Conservation (phyloP, 2,797 vertebrate species). For the Mionectes olivaceus region DNA sequence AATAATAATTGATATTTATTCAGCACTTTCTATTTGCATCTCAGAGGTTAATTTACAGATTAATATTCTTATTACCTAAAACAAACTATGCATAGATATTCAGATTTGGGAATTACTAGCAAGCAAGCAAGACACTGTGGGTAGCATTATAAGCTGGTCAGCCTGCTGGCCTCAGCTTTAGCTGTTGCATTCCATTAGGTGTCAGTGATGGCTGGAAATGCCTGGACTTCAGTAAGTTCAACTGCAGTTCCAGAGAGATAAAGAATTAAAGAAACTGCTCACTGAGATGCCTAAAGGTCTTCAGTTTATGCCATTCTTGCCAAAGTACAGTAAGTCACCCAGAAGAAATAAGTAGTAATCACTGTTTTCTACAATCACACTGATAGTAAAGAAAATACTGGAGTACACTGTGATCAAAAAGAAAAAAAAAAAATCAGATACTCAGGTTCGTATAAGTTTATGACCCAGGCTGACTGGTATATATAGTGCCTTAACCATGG, state of each 20-base stretch:
- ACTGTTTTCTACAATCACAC: not conserved
- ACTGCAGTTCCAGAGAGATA: not conserved
- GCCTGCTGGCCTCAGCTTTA: not conserved
- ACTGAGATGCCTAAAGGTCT: not conserved
- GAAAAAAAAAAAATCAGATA: not conserved
- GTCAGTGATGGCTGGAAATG: not conserved
- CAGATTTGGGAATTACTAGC: not conserved
- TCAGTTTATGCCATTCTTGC: not conserved
- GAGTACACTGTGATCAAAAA: not conserved
- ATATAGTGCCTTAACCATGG: not conserved
- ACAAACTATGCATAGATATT: slow-evolving; percentile 9
- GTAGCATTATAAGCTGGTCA: not conserved
- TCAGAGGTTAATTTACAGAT: slow-evolving; percentile 26
- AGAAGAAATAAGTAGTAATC: not conserved
- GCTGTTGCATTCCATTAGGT: not conserved
- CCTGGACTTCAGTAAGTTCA: not conserved
- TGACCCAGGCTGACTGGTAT: not conserved
- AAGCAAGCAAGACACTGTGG: not conserved
- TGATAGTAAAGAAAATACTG: not conserved
- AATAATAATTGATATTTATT: slow-evolving; percentile 56
- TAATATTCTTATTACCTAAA: slow-evolving; percentile 53
- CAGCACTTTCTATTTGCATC: not conserved
- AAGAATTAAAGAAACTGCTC: not conserved
- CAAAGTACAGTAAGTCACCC: not conserved
- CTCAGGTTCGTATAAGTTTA: not conserved